phyloP scores from a whole-genome alignment of 2,113 vertebrate genomes.

The Thamnophis sirtalis region DNA sequence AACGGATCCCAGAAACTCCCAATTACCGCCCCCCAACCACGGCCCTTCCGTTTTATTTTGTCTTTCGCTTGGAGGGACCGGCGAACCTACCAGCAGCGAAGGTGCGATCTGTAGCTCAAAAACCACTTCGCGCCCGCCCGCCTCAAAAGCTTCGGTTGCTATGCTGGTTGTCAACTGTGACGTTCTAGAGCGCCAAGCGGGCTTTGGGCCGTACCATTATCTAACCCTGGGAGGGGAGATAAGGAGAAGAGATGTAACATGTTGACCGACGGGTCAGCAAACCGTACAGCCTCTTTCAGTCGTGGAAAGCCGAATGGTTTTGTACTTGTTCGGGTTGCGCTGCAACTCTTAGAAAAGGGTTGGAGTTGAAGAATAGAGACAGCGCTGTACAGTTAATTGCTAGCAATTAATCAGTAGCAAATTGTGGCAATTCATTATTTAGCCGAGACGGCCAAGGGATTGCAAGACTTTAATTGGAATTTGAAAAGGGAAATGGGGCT shows the following conservation, averaged over 20 bases:
- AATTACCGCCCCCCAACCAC: neutral
- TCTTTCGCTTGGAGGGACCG: neutral
- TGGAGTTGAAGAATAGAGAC: neutral
- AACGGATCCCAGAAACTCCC: neutral
- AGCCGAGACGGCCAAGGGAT: neutral
- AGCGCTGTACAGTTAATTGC: neutral
- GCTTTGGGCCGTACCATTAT: neutral
- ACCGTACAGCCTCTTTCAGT: neutral
- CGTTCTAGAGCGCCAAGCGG: neutral
- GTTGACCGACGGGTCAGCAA: neutral
- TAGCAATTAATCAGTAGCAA: neutral
- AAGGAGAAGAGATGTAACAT: neutral
- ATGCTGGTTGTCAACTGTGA: neutral
- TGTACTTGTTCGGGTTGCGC: neutral
- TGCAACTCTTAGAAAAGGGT: neutral
- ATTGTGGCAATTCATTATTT: neutral
- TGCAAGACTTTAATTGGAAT: neutral
- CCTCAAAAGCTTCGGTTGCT: slow-evolving; percentile 6
- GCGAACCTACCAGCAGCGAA: neutral
- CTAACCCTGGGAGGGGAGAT: neutral
- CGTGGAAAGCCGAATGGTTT: no score
- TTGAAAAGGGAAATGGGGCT: neutral
- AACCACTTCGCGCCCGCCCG: neutral
- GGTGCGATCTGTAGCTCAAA: neutral
- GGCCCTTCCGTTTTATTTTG: neutral